phyloP scores from a whole-genome alignment of 2,888 invertebrate genomes.

The Ptychoptera contaminata region DNA sequence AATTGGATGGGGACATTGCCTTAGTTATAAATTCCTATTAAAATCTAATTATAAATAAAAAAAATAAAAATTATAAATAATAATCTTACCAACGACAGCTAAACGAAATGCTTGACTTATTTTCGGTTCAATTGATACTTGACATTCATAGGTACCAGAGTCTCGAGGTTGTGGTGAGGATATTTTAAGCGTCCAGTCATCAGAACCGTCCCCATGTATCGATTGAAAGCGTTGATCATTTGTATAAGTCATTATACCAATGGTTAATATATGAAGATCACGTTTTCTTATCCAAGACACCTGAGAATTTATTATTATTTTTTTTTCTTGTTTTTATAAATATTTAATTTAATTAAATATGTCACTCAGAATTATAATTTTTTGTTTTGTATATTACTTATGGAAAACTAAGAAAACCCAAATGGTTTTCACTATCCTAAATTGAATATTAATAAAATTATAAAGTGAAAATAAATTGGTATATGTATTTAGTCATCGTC shows the following conservation, averaged over 20 bases:
- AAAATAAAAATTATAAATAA: too few relatives aligned
- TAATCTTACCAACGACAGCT: slow-evolving; percentile 50
- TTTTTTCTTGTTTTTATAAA: too few relatives aligned
- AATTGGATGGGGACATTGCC: too few relatives aligned
- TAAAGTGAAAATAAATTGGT: neutral
- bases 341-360: too few relatives aligned
- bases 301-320: slow-evolving; percentile 26
- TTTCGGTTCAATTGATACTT: slow-evolving; percentile 64
- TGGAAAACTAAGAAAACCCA: neutral
- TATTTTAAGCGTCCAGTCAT: slow-evolving; percentile 57
- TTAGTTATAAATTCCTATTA: too few relatives aligned
- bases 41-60: too few relatives aligned
- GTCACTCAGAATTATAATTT: too few relatives aligned
- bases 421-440: neutral
- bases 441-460: neutral
- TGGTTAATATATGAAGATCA: slow-evolving; percentile 61
- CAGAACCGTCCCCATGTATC: slow-evolving; percentile 51
- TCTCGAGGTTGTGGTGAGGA: slow-evolving; percentile 52
- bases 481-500: too few relatives aligned
- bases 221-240: slow-evolving; percentile 58
- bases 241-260: slow-evolving; percentile 55
- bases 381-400: too few relatives aligned
- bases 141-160: slow-evolving; percentile 57
- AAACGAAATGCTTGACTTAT: slow-evolving; percentile 56
- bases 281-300: slow-evolving; percentile 77